Evolutionary conservation across 2,888 invertebrate genomes (phyloP), one percentile per base, ranked within the genome.

Genomic region (Eledone cirrhosa): DNA sequence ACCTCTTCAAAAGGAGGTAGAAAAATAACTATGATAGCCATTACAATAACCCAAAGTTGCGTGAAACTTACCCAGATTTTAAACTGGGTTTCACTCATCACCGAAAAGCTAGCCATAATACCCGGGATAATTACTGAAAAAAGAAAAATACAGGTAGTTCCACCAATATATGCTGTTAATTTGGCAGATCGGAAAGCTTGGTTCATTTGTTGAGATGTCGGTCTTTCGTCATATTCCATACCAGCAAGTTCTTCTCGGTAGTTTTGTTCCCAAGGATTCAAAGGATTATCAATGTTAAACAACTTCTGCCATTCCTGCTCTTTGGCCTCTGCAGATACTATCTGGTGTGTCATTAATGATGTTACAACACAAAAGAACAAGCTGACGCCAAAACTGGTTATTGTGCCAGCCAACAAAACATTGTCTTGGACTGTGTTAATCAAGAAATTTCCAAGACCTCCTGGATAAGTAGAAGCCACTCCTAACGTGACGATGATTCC

Each of bases 201-300:
- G 77, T 85, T 85, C 88, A 88, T 87, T 81, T 88, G 88, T 29
- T 85, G 85, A 79, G 87, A 85, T 16, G 85, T 84, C 5, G 88
- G 88, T 74, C 87, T 84, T 4, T 84, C 85, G n/a, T 87, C 86
- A 65, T 86, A 87, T 48, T 84, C 81, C 72, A 86, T 82, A 2
- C 85, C 88, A 77, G 85, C 84, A 33, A 88, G 79, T 33, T 88
- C 88, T 41, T 87, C 88, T 14, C 86, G 80, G 78, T 84, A 87
- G 77, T 86, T 85, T n/a, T 85, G 77, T 75, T 87, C 87, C 88
- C 88, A 88, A 7, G 88, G 88, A 77, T 87, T 87, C 0, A 88
- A 82, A 1, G 87, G 88, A 79, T 88, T 88, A 80, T 88, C 88
- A 31, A 88, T 88, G 81, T 87, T 86, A 77, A 86, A 87, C 85